Percentiles rank a stretch among this genome's conserved stretches.
These are phyloP conservation scores for Shinisaurus crocodilurus DNA, from an alignment of 2,113 vertebrate species.

Conservation along the genomic window DNA sequence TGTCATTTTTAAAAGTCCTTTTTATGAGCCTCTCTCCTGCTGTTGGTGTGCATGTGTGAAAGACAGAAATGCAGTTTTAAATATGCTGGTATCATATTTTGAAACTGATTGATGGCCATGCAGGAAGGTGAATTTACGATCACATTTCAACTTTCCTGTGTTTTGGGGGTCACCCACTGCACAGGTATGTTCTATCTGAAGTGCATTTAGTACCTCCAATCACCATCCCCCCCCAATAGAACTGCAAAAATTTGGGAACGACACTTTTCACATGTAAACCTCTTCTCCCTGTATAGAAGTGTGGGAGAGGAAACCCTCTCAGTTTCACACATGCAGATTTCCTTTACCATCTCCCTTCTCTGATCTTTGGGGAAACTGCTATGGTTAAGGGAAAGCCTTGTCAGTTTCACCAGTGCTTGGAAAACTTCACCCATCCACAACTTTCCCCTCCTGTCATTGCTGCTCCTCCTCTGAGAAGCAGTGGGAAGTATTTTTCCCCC, in stretches of 20 bases:
- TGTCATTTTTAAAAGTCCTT: background rate
- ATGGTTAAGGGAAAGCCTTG: background rate
- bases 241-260: background rate
- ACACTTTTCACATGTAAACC: background rate
- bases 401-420: background rate
- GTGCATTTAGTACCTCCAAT: background rate
- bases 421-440: background rate
- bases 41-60: background rate
- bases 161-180: background rate
- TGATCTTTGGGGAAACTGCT: background rate
- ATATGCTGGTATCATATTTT: background rate
- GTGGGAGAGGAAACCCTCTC: background rate
- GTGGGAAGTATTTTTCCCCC: too few species aligned
- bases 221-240: background rate
- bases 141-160: background rate
- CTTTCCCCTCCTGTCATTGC: background rate
- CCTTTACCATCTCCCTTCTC: background rate
- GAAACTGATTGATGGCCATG: background rate
- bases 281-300: background rate
- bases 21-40: background rate
- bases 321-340: background rate
- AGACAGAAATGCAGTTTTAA: background rate
- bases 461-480: background rate
- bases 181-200: background rate
- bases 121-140: background rate